phyloP scores from a whole-genome alignment of 2,888 invertebrate genomes.

The Pseudoips prasinana region DNA sequence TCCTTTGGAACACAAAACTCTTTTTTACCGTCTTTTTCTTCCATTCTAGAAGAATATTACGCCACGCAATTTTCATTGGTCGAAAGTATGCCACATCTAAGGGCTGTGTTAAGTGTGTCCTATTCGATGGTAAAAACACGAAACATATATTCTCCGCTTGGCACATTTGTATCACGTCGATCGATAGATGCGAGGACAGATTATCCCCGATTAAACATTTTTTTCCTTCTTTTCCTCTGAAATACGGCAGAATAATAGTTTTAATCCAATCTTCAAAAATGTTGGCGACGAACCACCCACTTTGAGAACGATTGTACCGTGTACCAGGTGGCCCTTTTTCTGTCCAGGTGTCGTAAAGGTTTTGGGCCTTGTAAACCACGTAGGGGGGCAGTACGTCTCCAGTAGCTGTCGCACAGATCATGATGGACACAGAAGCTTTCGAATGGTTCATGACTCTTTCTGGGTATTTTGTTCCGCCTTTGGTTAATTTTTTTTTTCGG shows the following conservation, averaged over 20 bases:
- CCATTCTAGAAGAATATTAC: slow-evolving; percentile 17
- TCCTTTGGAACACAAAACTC: background rate
- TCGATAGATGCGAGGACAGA: slow-evolving; percentile 30
- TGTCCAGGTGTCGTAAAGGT: slow-evolving; percentile 49
- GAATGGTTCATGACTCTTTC: slow-evolving; percentile 22
- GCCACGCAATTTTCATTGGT: slow-evolving; percentile 36
- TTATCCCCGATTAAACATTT: slow-evolving; percentile 52
- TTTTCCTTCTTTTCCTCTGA: slow-evolving; percentile 30
- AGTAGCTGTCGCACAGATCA: slow-evolving; percentile 45
- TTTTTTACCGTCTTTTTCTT: slow-evolving; percentile 9
- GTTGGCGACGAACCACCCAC: slow-evolving; percentile 45
- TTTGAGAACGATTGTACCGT: slow-evolving; percentile 46
- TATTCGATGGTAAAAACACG: slow-evolving; percentile 9
- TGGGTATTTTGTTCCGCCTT: slow-evolving; percentile 17
- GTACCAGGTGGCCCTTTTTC: slow-evolving; percentile 32
- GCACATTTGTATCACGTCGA: slow-evolving; percentile 37
- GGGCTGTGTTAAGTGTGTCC: slow-evolving; percentile 36
- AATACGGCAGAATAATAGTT: slow-evolving; percentile 26
- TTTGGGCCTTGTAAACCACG: slow-evolving; percentile 50
- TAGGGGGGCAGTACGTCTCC: slow-evolving; percentile 48
- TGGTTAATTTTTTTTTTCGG: slow-evolving; percentile 15
- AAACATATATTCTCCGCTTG: slow-evolving; percentile 10
- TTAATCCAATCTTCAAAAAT: slow-evolving; percentile 46
- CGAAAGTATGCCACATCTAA: slow-evolving; percentile 42
- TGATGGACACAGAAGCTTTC: slow-evolving; percentile 42